A percentile compares a stretch with the other conserved stretches of the same genome.
Evolutionary conservation across 2,113 vertebrate species (phyloP).

Genomic region (Limnothrissa miodon): DNA sequence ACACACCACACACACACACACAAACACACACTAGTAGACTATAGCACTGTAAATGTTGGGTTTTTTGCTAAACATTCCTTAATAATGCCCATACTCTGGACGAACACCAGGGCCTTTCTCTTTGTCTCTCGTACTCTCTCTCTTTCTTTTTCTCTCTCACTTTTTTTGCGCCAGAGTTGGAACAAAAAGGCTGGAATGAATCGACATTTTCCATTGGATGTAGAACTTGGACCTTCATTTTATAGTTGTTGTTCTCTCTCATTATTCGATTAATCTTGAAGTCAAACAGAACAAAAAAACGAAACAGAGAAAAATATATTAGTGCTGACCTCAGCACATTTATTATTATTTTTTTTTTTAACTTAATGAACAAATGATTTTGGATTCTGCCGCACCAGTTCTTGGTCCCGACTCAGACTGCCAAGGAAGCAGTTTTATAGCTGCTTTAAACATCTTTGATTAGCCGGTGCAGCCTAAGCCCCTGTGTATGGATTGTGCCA

Average conservation of each 20-base stretch:
- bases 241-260: constrained; percentile 69
- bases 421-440: constrained; percentile 60
- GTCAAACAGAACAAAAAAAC: constrained; percentile 57
- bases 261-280: constrained; percentile 68
- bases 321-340: constrained; percentile 57
- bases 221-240: constrained; percentile 68
- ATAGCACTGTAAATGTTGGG: constrained; percentile 10
- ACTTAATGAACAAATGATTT: constrained; percentile 56
- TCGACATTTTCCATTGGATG: constrained; percentile 71
- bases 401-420: constrained; percentile 34
- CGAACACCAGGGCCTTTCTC: constrained; percentile 22
- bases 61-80: constrained; percentile 38
- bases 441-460: constrained; percentile 55
- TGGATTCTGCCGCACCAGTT: constrained; percentile 41
- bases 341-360: constrained; percentile 38
- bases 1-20: constrained; percentile 6
- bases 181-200: constrained; percentile 64
- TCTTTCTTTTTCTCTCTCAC: constrained; percentile 11
- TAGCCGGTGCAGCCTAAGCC: constrained; percentile 49
- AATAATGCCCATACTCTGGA: constrained; percentile 38
- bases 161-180: constrained; percentile 49
- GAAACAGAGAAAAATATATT: constrained; percentile 49
- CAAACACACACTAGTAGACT: not conserved
- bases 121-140: constrained; percentile 21
- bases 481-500: constrained; percentile 43